A percentile compares a stretch with the other conserved stretches of the same genome.
phyloP scores from a whole-genome alignment of 2,113 vertebrate genomes.

The Onychostruthus taczanowskii region DNA sequence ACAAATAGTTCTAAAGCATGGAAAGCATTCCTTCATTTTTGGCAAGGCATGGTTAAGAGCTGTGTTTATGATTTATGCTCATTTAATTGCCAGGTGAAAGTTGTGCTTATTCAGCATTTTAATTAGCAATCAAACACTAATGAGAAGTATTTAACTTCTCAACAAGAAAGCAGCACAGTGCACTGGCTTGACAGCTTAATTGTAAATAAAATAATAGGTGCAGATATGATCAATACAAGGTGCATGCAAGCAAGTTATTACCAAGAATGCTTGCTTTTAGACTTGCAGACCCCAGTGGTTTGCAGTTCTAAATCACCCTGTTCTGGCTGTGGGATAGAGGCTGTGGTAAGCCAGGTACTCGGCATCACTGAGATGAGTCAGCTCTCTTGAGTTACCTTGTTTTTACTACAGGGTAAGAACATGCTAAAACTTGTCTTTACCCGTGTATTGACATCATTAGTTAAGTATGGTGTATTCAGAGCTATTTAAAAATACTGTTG shows the following conservation, averaged over 20 bases:
- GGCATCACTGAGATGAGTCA: background rate
- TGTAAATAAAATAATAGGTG: background rate
- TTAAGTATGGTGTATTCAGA: background rate
- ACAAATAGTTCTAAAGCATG: background rate
- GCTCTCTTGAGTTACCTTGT: background rate
- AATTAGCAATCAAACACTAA: background rate
- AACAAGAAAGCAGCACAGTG: background rate
- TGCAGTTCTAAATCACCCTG: background rate
- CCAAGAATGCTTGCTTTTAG: background rate
- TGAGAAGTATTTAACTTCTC: background rate
- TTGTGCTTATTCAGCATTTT: background rate
- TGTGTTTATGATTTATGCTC: background rate
- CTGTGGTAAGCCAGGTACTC: background rate
- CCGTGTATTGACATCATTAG: background rate
- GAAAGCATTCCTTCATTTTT: background rate
- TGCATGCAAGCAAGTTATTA: rapidly evolving
- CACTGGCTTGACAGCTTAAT: background rate
- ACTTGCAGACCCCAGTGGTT: background rate
- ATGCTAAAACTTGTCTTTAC: background rate
- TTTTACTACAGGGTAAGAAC: background rate
- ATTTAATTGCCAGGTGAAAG: background rate
- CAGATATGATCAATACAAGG: background rate
- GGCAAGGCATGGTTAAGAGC: background rate
- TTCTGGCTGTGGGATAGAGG: background rate
- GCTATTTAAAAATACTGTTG: background rate